A percentile compares a stretch with the other conserved stretches of the same genome.
Evolutionary conservation across 2,888 invertebrate species (phyloP).

Genomic region (Halictus ligatus): DNA sequence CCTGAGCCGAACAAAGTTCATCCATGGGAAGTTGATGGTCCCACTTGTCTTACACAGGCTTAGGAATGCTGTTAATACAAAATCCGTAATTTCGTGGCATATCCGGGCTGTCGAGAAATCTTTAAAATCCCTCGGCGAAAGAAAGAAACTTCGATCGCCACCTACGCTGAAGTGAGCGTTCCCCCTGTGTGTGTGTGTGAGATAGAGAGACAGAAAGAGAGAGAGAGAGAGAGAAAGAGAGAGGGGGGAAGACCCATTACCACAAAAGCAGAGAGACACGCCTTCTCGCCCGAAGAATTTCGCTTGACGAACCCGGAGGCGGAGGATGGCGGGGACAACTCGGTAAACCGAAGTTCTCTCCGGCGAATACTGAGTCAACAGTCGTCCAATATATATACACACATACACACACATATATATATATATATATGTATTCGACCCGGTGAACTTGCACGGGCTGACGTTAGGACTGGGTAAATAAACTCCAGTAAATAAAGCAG

Average conservation of each 20-base stretch:
- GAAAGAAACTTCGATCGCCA: not conserved
- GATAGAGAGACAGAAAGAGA: not conserved
- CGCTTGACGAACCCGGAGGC: conserved; percentile 20
- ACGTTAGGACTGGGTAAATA: conserved; percentile 67
- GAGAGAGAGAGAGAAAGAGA: not conserved
- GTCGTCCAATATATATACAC: conserved; percentile 59
- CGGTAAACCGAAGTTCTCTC: conserved; percentile 55
- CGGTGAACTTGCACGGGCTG: conserved; percentile 58
- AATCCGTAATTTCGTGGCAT: too few species aligned
- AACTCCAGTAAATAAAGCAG: conserved; percentile 65
- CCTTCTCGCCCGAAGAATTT: not conserved
- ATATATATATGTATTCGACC: too few species aligned
- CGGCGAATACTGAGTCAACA: conserved; percentile 51
- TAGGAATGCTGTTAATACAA: too few species aligned
- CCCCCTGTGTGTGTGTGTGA: not conserved
- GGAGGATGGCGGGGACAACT: conserved; percentile 22
- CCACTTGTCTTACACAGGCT: too few species aligned
- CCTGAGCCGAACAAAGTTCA: too few species aligned
- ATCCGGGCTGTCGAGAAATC: too few species aligned
- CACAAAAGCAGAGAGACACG: conserved; percentile 5
- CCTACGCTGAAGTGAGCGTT: not conserved
- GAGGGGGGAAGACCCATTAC: not conserved
- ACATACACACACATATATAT: too few species aligned
- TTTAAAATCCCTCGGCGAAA: not conserved
- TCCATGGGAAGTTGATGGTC: too few species aligned